Percentiles rank a stretch among this genome's conserved stretches.
Conservation (phyloP, 2,797 vertebrate species). For the Lagodon rhomboides region DNA sequence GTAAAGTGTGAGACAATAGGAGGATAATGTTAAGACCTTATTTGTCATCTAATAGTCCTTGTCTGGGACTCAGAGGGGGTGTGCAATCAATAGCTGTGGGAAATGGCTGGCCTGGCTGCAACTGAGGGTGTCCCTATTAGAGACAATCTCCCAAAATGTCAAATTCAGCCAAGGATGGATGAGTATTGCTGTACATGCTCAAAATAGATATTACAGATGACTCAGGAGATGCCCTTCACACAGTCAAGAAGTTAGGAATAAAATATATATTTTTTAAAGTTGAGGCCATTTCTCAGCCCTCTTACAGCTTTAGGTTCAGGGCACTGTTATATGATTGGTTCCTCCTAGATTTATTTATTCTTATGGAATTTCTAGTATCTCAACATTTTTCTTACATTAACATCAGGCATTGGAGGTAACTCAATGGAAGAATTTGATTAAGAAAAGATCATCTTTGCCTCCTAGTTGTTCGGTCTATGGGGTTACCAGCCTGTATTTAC, state of each 20-base stretch:
- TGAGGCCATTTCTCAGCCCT: background rate
- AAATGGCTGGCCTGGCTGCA: background rate
- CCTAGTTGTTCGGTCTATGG: no score
- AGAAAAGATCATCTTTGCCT: background rate
- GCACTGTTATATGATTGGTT: background rate
- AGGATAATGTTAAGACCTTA: background rate
- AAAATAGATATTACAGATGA: background rate
- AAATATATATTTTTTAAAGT: no score
- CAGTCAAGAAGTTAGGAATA: background rate
- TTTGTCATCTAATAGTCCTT: background rate
- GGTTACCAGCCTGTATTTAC: no score
- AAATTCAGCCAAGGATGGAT: background rate
- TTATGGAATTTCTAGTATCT: no score
- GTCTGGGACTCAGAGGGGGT: background rate
- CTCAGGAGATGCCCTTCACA: background rate
- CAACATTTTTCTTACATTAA: background rate
- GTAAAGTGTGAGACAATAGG: background rate
- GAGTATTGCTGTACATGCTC: background rate
- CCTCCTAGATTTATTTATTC: no score
- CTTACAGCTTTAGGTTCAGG: background rate
- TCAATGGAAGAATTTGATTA: background rate
- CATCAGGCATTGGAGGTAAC: background rate
- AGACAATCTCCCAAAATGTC: background rate
- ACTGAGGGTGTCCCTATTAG: background rate
- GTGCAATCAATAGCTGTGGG: background rate